phyloP scores from a whole-genome alignment of 2,113 vertebrate species.

The Microtus richardsoni region DNA sequence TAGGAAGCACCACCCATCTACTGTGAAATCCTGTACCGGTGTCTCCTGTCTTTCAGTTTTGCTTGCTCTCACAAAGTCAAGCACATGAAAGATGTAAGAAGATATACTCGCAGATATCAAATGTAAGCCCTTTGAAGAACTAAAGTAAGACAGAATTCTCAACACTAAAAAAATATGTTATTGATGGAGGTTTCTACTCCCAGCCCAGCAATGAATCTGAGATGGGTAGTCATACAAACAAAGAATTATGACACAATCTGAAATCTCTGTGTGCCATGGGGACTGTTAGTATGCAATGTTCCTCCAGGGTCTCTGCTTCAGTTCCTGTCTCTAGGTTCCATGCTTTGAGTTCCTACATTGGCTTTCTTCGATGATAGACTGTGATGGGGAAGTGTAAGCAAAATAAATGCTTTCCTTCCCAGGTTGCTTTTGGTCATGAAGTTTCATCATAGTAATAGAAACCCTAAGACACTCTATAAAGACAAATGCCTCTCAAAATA shows the following conservation, averaged over 20 bases:
- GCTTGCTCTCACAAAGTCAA: not conserved
- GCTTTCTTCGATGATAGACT: not conserved
- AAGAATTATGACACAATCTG: not conserved
- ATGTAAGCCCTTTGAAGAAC: not conserved
- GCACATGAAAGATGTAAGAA: not conserved
- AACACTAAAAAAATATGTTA: not conserved
- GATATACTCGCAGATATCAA: not conserved
- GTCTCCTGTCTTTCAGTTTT: no score
- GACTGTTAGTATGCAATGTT: not conserved
- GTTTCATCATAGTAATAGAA: not conserved
- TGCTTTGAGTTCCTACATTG: not conserved
- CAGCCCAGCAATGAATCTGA: not conserved
- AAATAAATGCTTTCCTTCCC: not conserved
- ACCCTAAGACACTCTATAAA: not conserved
- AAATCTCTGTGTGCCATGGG: not conserved
- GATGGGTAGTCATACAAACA: not conserved
- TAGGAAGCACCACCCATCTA: not conserved
- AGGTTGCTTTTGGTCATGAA: not conserved
- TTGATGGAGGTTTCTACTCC: not conserved
- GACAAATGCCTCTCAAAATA: not conserved
- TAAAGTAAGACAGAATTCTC: not conserved
- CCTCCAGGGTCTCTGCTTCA: not conserved
- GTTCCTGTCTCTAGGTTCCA: not conserved
- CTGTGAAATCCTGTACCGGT: no score
- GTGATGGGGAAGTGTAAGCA: not conserved